phyloP scores from a whole-genome alignment of 2,888 invertebrate genomes.

The Mayetiola destructor region DNA sequence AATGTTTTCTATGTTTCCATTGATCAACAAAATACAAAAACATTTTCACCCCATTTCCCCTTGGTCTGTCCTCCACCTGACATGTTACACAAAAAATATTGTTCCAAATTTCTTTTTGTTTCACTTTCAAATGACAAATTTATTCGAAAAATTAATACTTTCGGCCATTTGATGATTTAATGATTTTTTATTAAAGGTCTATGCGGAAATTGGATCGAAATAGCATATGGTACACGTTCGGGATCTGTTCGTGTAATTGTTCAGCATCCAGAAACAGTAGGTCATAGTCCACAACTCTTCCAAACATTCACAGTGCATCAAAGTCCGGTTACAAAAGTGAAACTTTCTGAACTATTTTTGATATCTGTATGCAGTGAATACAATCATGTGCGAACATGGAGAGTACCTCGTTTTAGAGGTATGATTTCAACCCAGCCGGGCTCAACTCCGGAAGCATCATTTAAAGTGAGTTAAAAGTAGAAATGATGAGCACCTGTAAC shows the following conservation, averaged over 20 bases:
- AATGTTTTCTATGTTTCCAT: no score
- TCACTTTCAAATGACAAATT: not conserved
- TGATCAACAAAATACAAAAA: no score
- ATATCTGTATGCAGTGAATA: slow-evolving; percentile 95
- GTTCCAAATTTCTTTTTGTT: not conserved
- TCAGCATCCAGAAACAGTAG: slow-evolving; percentile 97
- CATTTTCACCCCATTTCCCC: no score
- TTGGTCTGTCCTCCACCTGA: no score
- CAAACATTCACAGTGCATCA: slow-evolving; percentile 97
- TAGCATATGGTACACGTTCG: slow-evolving; percentile 93
- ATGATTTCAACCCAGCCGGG: slow-evolving; percentile 99
- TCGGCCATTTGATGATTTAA: not conserved
- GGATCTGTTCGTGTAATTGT: slow-evolving; percentile 95
- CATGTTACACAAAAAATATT: not conserved
- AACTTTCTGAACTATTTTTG: slow-evolving; percentile 85
- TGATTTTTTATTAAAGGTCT: slow-evolving; percentile 48
- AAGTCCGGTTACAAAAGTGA: slow-evolving; percentile 88
- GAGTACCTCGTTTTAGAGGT: slow-evolving; percentile 88
- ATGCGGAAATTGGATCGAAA: slow-evolving; percentile 99
- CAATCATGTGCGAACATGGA: slow-evolving; percentile 96
- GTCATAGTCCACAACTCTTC: slow-evolving; percentile 94
- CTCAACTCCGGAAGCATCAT: slow-evolving; percentile 91
- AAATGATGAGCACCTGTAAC: not conserved
- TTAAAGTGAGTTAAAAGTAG: slow-evolving; percentile 51
- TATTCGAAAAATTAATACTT: not conserved